Percentiles rank a stretch among this genome's conserved stretches.
Conservation (phyloP, 92 coral and sea anemone species). For the Muricea muricata region DNA sequence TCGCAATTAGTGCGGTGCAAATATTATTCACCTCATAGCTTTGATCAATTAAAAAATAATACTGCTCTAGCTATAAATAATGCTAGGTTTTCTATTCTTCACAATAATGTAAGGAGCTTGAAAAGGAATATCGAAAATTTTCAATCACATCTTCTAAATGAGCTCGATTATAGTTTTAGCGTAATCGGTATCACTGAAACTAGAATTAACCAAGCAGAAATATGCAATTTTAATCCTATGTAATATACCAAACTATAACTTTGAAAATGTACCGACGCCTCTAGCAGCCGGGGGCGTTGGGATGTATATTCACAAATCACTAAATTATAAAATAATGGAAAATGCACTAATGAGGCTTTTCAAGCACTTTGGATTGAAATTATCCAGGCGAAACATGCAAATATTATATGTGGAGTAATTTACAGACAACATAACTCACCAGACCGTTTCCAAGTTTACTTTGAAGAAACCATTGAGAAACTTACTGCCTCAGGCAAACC, state of each 20-base stretch:
- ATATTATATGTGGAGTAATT: slow-evolving; percentile 48
- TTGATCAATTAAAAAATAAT: slow-evolving; percentile 26
- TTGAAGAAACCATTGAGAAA: slow-evolving; percentile 57
- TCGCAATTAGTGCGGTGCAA: slow-evolving; percentile 51
- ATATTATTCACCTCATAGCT: slow-evolving; percentile 55
- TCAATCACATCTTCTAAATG: slow-evolving; percentile 57
- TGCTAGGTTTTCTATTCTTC: slow-evolving; percentile 18
- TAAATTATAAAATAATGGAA: slow-evolving; percentile 48
- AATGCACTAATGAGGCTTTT: slow-evolving; percentile 59
- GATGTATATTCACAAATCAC: background rate
- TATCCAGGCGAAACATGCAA: slow-evolving; percentile 27
- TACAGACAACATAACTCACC: slow-evolving; percentile 70
- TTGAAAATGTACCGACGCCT: background rate
- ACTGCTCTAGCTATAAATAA: background rate
- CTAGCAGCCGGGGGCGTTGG: slow-evolving; percentile 29
- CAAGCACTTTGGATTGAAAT: slow-evolving; percentile 71
- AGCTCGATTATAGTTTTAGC: slow-evolving; percentile 52
- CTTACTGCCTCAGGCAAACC: slow-evolving; percentile 45
- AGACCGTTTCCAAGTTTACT: slow-evolving; percentile 46
- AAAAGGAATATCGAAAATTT: slow-evolving; percentile 59
- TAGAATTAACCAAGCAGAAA: slow-evolving; percentile 35
- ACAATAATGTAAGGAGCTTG: slow-evolving; percentile 57
- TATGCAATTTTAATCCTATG: slow-evolving; percentile 14
- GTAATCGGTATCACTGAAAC: slow-evolving; percentile 70
- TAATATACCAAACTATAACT: background rate